Evolutionary conservation across 2,888 invertebrate species (phyloP), one percentile per base, ranked within the genome.

Genomic region (Diloba caeruleocephala): DNA sequence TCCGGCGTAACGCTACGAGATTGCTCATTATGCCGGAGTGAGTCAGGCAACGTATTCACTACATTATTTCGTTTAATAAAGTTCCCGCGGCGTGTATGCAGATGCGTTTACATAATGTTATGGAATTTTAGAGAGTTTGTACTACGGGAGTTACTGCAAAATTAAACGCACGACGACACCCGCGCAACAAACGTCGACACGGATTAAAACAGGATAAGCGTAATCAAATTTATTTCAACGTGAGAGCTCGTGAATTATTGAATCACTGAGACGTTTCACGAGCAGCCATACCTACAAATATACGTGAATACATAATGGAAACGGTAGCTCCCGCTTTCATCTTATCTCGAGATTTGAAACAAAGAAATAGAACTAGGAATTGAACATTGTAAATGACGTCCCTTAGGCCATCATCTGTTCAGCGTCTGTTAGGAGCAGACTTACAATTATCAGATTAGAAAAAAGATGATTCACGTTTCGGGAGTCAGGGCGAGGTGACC

Each of bases 61-160:
- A 82, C 80, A 84, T 85, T 84, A 87, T 87, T 85, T 82, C 79
- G 81, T 83, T 83, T 87, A 87, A 87, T 87, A 87, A 85, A 84
- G 83, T 81, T 78, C 71, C 74, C 66, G 57, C 54, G 51, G 51
- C 55, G 70, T 58, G 72, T 71, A 78, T 84, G 84, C 79, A 79
- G 77, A 78, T 79, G 82, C 78, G 82, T 81, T 79, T 77, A 81
- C 79, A 79, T 80, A 80, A 80, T 76, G 68, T 76, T 71, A 70
- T 68, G 67, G 77, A 72, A 74, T 69, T 71, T 72, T 61, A 67
- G 71, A 69, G 61, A 45, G 45, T 42, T 32, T 43, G 29, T 37
- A 26, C 33, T 26, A 33, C 29, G 19, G 25, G 36, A 42, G 33
- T 28, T 53, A 58, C 48, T 71, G 43, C 52, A 54, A 71, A 55